Evolutionary conservation across 2,113 vertebrate species (phyloP).

Genomic region (Nothoprocta perdicaria): DNA sequence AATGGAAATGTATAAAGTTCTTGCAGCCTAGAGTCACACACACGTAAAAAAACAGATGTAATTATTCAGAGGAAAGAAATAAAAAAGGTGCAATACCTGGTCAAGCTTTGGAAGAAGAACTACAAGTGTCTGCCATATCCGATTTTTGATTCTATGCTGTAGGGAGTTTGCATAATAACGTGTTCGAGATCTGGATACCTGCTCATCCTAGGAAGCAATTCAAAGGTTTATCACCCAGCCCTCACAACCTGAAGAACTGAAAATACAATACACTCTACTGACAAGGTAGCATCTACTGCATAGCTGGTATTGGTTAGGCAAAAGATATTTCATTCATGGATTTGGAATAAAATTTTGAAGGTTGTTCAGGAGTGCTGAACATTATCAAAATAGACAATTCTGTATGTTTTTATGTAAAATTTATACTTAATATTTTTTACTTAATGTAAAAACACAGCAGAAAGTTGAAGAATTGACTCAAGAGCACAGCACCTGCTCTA

Average conservation of each 20-base stretch:
- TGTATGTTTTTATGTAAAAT: neutral
- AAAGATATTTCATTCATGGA: neutral
- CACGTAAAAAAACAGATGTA: neutral
- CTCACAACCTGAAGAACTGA: neutral
- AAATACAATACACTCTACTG: neutral
- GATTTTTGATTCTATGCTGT: conserved; percentile 92
- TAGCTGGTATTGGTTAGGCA: neutral
- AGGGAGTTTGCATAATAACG: conserved; percentile 92
- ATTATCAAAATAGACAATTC: neutral
- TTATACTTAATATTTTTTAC: neutral
- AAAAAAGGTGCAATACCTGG: conserved; percentile 76
- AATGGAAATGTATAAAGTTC: neutral
- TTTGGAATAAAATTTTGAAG: neutral
- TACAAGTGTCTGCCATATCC: conserved; percentile 91
- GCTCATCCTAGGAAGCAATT: conserved; percentile 79
- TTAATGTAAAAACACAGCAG: neutral
- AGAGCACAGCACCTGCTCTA: neutral
- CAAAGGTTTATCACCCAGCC: neutral
- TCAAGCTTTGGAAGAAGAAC: conserved; percentile 87
- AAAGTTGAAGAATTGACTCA: neutral
- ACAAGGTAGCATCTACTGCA: neutral
- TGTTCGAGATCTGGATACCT: conserved; percentile 83
- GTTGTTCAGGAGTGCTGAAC: neutral
- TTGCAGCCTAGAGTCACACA: neutral
- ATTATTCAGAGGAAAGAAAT: neutral